Base-by-base conservation (phyloP, 1,140 invertebrate species). In the Drosophila nikananu region DNA sequence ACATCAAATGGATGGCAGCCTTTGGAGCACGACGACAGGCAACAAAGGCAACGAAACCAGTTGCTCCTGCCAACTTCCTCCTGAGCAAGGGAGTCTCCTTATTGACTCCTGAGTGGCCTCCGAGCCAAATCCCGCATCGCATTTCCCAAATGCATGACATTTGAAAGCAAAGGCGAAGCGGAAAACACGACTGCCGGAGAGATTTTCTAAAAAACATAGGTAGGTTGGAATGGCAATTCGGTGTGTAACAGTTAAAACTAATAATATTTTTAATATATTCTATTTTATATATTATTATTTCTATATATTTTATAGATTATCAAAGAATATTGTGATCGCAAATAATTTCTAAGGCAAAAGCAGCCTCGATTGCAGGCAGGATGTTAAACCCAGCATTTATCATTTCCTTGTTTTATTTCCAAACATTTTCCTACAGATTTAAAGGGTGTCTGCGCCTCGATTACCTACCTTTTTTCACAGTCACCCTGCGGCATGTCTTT, bases 131-230 rank as follows among this genome's bases (percentile, higher is more conserved):
- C 72, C 70, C 62, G 49, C 57, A 77, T 81, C 71, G 49, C 62
- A 77, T 86, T 77, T 66, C 72, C 66, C 83, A 68, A 67, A 86
- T 80, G 71, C 77, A 70, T 65, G 79, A 66, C 77, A 80, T 81
- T 86, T 79, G 48, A 71, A 71, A 81, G 51, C 13, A 27, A 25
- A 51, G 25, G 13, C 37, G 35, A 72, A 62, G 55, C 35, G 13
- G 46, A 32, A 52, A 51, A 60, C 42, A 39, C 21, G 48, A 32
- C 60, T 37, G 51, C 51, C 35, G 30, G n/a, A 27, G 55, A 30
- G 42, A 58, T 68, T 68, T 51, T n/a, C 15, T 2, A 21, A 32
- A 12, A 46, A 17, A 32, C 19, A 12, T 27, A 15, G 30, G 44
- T 23, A n/a, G 4, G 0, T 9, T n/a, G 6, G 6, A 5, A 13